Conservation (phyloP, 1,140 invertebrate species). For the Tetragonula clypearis region DNA sequence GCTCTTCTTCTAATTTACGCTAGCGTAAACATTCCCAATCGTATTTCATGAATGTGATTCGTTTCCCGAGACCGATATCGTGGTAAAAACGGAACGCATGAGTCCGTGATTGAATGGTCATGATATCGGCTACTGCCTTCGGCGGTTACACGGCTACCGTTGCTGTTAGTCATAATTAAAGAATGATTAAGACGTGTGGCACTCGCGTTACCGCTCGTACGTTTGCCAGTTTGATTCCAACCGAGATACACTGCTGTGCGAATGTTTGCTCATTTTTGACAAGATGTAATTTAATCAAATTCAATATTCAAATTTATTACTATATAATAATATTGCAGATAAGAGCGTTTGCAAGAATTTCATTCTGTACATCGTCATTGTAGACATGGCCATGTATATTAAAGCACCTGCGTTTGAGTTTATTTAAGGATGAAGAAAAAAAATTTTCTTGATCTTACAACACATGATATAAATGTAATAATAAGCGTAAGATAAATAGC, state of each 20-base stretch:
- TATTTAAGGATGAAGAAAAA: too few species aligned
- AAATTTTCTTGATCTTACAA: too few species aligned
- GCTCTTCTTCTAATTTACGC: conserved; percentile 40
- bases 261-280: background rate
- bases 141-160: conserved; percentile 17
- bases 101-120: background rate
- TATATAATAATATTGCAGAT: background rate
- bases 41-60: conserved; percentile 24
- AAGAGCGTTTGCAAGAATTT: background rate
- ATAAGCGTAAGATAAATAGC: too few species aligned
- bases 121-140: conserved; percentile 23
- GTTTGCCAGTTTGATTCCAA: background rate
- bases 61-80: background rate
- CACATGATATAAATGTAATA: too few species aligned
- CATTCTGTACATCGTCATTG: background rate
- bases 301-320: conserved; percentile 3
- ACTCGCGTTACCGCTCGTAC: background rate
- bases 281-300: background rate
- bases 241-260: background rate
- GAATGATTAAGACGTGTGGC: conserved; percentile 28
- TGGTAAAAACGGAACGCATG: background rate
- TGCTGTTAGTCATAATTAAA: conserved; percentile 43
- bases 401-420: too few species aligned
- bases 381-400: background rate
- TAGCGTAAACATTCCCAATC: conserved; percentile 22